Percentiles rank a stretch among this genome's conserved stretches.
phyloP scores from a whole-genome alignment of 2,797 vertebrate species.

The Cygnus olor region DNA sequence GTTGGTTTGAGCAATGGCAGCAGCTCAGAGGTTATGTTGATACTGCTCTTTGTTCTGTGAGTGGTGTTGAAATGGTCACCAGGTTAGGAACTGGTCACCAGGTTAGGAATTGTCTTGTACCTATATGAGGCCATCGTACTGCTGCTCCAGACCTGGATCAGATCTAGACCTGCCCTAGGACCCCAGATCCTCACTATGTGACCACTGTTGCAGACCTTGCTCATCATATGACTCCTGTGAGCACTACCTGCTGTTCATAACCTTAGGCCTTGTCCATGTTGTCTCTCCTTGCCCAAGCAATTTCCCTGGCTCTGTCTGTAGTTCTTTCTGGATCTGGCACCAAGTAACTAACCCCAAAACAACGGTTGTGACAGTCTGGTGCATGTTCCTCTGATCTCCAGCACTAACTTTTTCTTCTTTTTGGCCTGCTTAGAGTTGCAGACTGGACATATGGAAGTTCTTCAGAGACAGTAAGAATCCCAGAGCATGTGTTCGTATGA shows the following conservation, averaged over 20 bases:
- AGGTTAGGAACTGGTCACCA: not conserved
- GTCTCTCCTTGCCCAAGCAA: not conserved
- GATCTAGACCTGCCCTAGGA: not conserved
- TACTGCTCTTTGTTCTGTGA: not conserved
- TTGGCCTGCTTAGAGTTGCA: not conserved
- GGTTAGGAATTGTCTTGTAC: not conserved
- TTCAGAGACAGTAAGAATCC: slow-evolving; percentile 49
- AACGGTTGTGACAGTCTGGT: not conserved
- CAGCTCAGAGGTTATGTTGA: not conserved
- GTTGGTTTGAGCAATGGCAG: not conserved
- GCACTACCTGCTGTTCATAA: not conserved
- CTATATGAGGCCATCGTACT: not conserved
- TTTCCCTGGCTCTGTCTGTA: not conserved
- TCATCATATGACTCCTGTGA: not conserved
- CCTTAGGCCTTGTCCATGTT: not conserved
- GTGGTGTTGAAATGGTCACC: not conserved
- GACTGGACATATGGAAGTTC: slow-evolving; percentile 49
- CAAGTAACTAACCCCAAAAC: not conserved
- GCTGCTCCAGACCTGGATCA: not conserved
- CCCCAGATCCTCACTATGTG: not conserved
- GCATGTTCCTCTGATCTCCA: not conserved
- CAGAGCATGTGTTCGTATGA: slow-evolving; percentile 14
- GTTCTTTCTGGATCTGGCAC: not conserved
- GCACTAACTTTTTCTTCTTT: not conserved
- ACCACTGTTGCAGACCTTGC: not conserved